These are phyloP conservation scores for Diarsia mendica DNA, from an alignment of 2,888 invertebrate genomes.

Conservation along the genomic window DNA sequence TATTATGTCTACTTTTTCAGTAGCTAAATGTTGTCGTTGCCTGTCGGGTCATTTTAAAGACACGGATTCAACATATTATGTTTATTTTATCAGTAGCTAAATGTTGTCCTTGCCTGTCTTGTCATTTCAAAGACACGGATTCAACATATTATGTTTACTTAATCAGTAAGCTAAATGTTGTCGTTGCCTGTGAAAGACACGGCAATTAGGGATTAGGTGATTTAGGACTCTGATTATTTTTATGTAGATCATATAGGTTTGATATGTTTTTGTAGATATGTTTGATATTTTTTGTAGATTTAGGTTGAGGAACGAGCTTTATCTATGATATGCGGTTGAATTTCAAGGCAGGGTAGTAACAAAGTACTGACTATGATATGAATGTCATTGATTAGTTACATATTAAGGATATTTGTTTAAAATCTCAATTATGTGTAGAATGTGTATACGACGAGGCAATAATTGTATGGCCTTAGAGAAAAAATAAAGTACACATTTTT, in stretches of 20 bases:
- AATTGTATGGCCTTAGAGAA: constrained; percentile 33
- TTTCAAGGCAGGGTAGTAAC: constrained; percentile 60
- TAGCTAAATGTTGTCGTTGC: constrained; percentile 19
- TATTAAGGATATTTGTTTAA: constrained; percentile 14
- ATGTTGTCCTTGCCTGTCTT: constrained; percentile 20
- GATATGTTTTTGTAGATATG: constrained; percentile 43
- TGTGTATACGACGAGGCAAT: constrained; percentile 25
- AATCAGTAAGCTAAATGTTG: constrained; percentile 17
- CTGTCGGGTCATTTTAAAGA: constrained; percentile 25
- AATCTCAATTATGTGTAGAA: constrained; percentile 36
- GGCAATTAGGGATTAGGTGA: constrained; percentile 40
- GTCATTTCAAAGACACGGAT: constrained; percentile 21
- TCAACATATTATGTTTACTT: not conserved
- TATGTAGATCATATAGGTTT: constrained; percentile 31
- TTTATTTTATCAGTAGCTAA: too few relatives aligned
- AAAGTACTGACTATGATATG: constrained; percentile 58
- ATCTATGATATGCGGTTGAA: constrained; percentile 46
- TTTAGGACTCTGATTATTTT: constrained; percentile 35
- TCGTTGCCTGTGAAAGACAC: constrained; percentile 24
- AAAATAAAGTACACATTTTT: not conserved
- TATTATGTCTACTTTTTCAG: not conserved
- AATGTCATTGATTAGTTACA: constrained; percentile 32
- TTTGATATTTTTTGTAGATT: constrained; percentile 44
- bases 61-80: constrained; percentile 1
- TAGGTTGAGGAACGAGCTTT: constrained; percentile 49